Conservation (phyloP, 2,113 vertebrate genomes). For the Pongo abelii region DNA sequence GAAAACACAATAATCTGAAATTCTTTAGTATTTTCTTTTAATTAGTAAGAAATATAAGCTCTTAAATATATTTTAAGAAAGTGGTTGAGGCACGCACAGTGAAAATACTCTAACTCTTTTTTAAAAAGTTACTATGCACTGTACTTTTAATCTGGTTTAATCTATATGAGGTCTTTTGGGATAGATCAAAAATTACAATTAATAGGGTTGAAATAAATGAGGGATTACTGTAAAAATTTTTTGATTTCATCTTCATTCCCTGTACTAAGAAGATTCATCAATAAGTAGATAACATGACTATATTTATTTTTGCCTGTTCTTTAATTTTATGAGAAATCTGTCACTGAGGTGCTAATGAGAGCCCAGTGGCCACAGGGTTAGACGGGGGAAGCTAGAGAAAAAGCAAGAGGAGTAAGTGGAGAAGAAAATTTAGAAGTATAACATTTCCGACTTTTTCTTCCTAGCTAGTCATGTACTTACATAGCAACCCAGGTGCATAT, state of each 20-base stretch:
- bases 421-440: neutral
- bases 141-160: neutral
- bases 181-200: neutral
- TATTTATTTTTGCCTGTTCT: neutral
- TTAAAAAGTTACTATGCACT: neutral
- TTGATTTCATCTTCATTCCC: neutral
- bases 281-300: neutral
- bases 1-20: neutral
- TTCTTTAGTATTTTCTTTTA: neutral
- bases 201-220: neutral
- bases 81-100: neutral
- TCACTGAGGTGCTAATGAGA: neutral
- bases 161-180: neutral
- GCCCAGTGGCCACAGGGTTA: neutral
- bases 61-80: slow-evolving; percentile 13
- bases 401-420: neutral
- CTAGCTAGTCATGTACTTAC: neutral
- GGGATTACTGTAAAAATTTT: neutral
- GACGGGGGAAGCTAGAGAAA: neutral
- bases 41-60: neutral
- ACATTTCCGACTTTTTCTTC: neutral
- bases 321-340: neutral
- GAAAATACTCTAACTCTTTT: neutral
- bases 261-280: neutral
- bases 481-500: neutral